Evolutionary conservation across 23 tunicate genomes (phyloP), one percentile per base, ranked within the genome.

Genomic region (Styela clava): DNA sequence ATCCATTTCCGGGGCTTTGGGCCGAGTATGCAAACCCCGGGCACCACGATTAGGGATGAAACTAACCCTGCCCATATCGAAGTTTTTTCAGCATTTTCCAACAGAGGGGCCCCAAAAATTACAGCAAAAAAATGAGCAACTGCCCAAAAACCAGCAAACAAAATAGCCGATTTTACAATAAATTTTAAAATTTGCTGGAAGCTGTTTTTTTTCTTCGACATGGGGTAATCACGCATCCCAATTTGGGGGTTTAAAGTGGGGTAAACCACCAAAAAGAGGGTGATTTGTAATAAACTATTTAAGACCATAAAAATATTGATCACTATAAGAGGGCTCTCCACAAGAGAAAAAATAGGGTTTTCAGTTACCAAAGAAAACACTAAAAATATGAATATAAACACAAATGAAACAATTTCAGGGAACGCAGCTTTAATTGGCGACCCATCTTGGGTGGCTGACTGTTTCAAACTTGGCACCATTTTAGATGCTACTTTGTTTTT

Each of bases 31-130:
- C 88, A 83, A 23, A 69, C 25, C 30, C 65, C 73, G 1, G 98
- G 98, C 12, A 86, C 52, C 2, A 86, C 52, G 5, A 93, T 81
- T 2, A 93, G 35, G 32, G 80, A 64, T 61, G 98, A 62, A 16
- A 76, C 86, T 21, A 93, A 52, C 18, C 68, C 37, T 1, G 92
- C 89, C 98, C 98, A 93, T 1, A 85, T 34, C 1, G 92, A 28
- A 24, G 98, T 93, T 44, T 87, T 91, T 30, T 62, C 61, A 31
- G 88, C 83, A 25, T 65, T n/a, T 24, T 73, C 62, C 24, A 81
- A 24, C 33, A 87, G 34, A 26, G 91, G 85, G 16, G 98, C 98
- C 24, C 98, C 98, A 85, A 93, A 85, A 18, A 93, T 31, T 7
- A 93, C 84, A 70, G 89, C 86, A 0, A 85, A 25, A 35, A 74